Conservation (phyloP, 2,888 invertebrate genomes). For the Timandra comae region DNA sequence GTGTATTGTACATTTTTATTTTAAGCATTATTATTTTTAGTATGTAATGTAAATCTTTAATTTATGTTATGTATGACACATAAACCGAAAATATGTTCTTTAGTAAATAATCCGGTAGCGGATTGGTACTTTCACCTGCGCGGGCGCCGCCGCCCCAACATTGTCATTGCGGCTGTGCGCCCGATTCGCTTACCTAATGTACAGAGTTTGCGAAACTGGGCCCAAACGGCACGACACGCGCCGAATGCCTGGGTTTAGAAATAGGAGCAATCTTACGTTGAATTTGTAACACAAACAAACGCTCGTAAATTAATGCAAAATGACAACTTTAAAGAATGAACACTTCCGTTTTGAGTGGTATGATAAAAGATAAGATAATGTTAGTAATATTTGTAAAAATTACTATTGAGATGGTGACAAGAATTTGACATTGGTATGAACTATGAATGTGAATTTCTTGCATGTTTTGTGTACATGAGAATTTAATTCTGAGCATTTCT, state of each 20-base stretch:
- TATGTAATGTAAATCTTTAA: too few species aligned
- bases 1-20: too few species aligned
- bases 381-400: too few species aligned
- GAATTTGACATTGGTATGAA: too few species aligned
- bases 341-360: slow-evolving; percentile 4
- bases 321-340: not conserved
- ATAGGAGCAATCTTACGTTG: slow-evolving; percentile 25
- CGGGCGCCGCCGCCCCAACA: slow-evolving; percentile 41
- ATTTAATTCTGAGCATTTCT: too few species aligned
- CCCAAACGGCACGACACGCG: slow-evolving; percentile 42
- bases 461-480: too few species aligned
- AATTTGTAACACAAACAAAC: slow-evolving; percentile 6
- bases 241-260: slow-evolving; percentile 35
- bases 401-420: too few species aligned
- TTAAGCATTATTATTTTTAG: too few species aligned
- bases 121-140: slow-evolving; percentile 58
- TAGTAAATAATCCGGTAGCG: slow-evolving; percentile 36
- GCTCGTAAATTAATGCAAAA: slow-evolving; percentile 3
- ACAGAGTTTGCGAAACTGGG: slow-evolving; percentile 57
- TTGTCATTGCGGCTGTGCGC: slow-evolving; percentile 55
- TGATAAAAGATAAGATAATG: slow-evolving; percentile 7
- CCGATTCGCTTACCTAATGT: slow-evolving; percentile 64
- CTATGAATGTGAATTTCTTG: too few species aligned
- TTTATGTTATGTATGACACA: too few species aligned
- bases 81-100: slow-evolving; percentile 23